These are phyloP conservation scores for Mnemiopsis leidyi DNA, from an alignment of 37 sponge, comb jelly and placozoan genomes.

Conservation along the genomic window DNA sequence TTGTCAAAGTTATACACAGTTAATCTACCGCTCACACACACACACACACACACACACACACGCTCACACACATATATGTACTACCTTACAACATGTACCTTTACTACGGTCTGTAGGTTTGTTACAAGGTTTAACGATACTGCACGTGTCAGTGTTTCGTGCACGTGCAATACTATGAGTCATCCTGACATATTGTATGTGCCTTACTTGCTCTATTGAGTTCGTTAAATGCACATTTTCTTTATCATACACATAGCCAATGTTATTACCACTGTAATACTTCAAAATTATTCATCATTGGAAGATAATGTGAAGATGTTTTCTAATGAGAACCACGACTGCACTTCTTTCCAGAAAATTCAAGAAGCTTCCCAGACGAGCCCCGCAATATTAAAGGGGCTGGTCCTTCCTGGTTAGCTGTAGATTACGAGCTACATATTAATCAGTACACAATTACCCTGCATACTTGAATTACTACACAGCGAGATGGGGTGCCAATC, in stretches of 20 bases:
- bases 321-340: too few species aligned
- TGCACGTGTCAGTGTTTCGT: not conserved
- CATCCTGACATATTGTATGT: too few species aligned
- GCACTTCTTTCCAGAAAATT: too few species aligned
- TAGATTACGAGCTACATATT: not conserved
- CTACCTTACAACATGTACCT: not conserved
- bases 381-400: not conserved
- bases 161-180: not conserved
- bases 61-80: not conserved
- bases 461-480: not conserved
- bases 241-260: too few species aligned
- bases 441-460: not conserved
- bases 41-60: too few species aligned
- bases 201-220: too few species aligned
- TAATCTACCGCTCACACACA: not conserved
- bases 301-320: too few species aligned
- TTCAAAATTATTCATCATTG: too few species aligned
- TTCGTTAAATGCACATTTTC: too few species aligned
- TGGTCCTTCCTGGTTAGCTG: not conserved
- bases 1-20: not conserved
- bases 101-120: not conserved
- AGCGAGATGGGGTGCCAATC: not conserved
- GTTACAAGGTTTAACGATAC: not conserved
- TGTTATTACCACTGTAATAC: too few species aligned
- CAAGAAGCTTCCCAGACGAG: too few species aligned